phyloP scores from a whole-genome alignment of 2,113 vertebrate genomes.

The Trichomycterus rosablanca region DNA sequence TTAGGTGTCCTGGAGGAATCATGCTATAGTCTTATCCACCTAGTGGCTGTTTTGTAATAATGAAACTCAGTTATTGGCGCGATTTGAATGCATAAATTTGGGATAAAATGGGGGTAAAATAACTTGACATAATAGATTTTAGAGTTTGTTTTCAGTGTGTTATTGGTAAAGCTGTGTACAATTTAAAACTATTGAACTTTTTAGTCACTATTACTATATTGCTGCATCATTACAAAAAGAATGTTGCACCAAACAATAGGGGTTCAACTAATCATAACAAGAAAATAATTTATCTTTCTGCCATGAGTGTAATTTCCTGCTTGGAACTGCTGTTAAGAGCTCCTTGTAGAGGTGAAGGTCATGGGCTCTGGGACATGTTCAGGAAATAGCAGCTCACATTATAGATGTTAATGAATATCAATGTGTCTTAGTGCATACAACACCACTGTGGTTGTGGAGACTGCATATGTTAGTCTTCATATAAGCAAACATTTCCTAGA shows the following conservation, averaged over 20 bases:
- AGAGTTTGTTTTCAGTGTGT: too few relatives aligned
- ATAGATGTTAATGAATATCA: slow-evolving; percentile 48
- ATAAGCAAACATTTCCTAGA: slow-evolving; percentile 18
- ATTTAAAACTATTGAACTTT: too few relatives aligned
- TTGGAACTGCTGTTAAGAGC: slow-evolving; percentile 15
- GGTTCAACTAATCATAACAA: slow-evolving; percentile 33
- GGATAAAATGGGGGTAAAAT: too few relatives aligned
- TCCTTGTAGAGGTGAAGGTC: slow-evolving; percentile 47
- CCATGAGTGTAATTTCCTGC: slow-evolving; percentile 47
- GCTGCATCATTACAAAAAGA: neutral
- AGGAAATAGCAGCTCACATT: slow-evolving; percentile 45
- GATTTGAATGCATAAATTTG: too few relatives aligned
- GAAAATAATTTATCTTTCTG: slow-evolving; percentile 39
- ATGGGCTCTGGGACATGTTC: slow-evolving; percentile 42
- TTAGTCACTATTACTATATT: too few relatives aligned
- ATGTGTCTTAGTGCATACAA: slow-evolving; percentile 39
- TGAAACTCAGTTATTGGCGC: too few relatives aligned
- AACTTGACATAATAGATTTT: too few relatives aligned
- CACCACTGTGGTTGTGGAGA: slow-evolving; percentile 19
- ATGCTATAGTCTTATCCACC: too few relatives aligned
- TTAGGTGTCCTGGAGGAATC: too few relatives aligned
- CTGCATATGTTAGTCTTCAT: slow-evolving; percentile 27
- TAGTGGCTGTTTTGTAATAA: too few relatives aligned
- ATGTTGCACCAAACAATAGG: slow-evolving; percentile 3
- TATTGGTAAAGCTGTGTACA: too few relatives aligned